phyloP scores from a whole-genome alignment of 2,113 vertebrate species.

The Eolophus roseicapilla region DNA sequence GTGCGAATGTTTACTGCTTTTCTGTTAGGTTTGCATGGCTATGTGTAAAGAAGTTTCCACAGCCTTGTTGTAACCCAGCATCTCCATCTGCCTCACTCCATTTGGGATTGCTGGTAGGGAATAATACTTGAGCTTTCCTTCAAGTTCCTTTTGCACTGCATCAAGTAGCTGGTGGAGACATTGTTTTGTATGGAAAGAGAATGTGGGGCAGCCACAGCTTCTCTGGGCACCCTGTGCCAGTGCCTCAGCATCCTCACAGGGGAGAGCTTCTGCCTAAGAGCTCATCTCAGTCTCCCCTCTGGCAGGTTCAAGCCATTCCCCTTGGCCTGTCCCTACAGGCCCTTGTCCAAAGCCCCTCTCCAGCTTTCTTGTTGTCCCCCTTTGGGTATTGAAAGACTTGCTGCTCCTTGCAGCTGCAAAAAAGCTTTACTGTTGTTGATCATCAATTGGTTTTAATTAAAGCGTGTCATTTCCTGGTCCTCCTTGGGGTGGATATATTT shows the following conservation, averaged over 20 bases:
- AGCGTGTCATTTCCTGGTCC: background rate
- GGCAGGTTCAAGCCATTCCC: background rate
- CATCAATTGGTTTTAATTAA: background rate
- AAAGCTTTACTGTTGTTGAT: background rate
- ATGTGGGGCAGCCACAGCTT: background rate
- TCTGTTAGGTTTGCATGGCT: background rate
- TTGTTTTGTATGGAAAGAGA: background rate
- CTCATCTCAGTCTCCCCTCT: background rate
- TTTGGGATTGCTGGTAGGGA: background rate
- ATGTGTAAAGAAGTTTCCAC: background rate
- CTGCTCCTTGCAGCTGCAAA: background rate
- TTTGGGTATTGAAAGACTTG: background rate
- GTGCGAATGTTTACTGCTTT: background rate
- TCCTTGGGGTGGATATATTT: background rate
- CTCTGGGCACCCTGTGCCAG: background rate
- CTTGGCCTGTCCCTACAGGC: background rate
- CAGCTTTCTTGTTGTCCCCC: background rate
- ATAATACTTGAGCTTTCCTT: background rate
- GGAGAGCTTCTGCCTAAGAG: background rate
- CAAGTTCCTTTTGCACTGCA: fast-evolving
- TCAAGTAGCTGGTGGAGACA: background rate
- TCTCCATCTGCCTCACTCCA: background rate
- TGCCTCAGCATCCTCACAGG: background rate
- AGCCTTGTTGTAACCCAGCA: fast-evolving
- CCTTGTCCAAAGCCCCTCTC: background rate